These are phyloP conservation scores for Hypothenemus hampei DNA, from an alignment of 1,140 invertebrate species.

Conservation along the genomic window DNA sequence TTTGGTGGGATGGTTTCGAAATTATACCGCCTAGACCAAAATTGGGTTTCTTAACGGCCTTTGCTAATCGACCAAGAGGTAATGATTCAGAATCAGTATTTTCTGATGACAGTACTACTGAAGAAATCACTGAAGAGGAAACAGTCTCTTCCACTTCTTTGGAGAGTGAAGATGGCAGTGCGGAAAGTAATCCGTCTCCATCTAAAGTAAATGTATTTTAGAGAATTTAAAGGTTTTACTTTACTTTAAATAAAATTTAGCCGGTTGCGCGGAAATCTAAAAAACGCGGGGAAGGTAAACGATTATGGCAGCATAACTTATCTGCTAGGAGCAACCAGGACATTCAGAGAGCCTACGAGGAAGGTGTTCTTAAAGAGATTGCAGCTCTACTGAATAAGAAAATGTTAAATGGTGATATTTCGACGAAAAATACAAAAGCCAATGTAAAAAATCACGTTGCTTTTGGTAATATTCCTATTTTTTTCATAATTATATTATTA, in stretches of 20 bases:
- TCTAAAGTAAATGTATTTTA: constrained; percentile 8
- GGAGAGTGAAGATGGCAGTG: constrained; percentile 28
- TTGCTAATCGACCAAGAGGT: constrained; percentile 31
- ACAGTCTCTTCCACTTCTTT: constrained; percentile 27
- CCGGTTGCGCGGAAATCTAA: constrained; percentile 15
- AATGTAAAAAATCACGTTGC: not conserved
- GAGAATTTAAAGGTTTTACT: too few species aligned
- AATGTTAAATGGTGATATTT: constrained; percentile 33
- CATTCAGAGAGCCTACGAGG: constrained; percentile 75
- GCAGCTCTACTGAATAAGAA: constrained; percentile 54
- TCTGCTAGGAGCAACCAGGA: constrained; percentile 79
- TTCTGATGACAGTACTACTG: constrained; percentile 30
- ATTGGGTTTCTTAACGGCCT: constrained; percentile 56
- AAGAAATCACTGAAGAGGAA: constrained; percentile 32
- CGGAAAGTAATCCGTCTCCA: constrained; percentile 32
- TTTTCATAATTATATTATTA: not conserved
- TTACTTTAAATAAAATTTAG: constrained; percentile 12
- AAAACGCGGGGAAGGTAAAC: constrained; percentile 45
- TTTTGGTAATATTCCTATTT: not conserved
- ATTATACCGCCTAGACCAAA: constrained; percentile 56
- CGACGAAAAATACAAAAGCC: constrained; percentile 27
- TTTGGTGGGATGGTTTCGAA: constrained; percentile 68
- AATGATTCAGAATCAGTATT: constrained; percentile 10
- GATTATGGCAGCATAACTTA: constrained; percentile 66
- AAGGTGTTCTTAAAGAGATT: constrained; percentile 66